These are phyloP conservation scores for Lepeophtheirus nordmannii DNA, from an alignment of 2,888 invertebrate genomes.

Conservation along the genomic window DNA sequence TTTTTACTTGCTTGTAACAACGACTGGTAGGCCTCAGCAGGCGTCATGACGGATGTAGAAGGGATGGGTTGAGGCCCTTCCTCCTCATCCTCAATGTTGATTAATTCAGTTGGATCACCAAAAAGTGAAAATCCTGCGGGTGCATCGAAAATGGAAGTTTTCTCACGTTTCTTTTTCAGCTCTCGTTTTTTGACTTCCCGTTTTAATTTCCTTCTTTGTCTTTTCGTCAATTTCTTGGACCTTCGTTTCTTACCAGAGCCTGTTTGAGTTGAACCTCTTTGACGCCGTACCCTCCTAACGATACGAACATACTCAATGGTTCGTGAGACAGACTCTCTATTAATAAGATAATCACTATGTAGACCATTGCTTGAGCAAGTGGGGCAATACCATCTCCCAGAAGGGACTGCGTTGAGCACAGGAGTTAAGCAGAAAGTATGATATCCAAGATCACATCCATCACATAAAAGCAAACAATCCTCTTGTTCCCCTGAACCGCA, in stretches of 20 bases:
- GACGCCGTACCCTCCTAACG: background rate
- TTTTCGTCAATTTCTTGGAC: background rate
- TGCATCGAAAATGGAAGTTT: background rate
- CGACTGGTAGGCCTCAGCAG: background rate
- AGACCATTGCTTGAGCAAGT: slow-evolving; percentile 15
- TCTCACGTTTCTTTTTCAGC: background rate
- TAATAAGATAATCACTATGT: background rate
- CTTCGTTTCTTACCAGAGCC: background rate
- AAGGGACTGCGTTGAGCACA: background rate
- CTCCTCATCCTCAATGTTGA: background rate
- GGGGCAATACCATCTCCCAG: slow-evolving; percentile 17
- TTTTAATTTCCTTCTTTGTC: background rate
- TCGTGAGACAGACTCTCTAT: background rate
- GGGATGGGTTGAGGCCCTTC: background rate
- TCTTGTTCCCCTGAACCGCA: slow-evolving; percentile 11
- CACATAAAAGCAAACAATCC: slow-evolving; percentile 10
- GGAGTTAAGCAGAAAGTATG: slow-evolving; percentile 14
- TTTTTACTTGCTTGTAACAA: background rate
- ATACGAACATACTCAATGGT: background rate
- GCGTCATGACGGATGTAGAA: background rate
- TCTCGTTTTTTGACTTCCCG: background rate
- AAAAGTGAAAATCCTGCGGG: background rate
- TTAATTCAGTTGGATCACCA: background rate
- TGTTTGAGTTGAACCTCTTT: background rate
- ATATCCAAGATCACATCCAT: slow-evolving; percentile 22